phyloP scores from a whole-genome alignment of 1,140 invertebrate genomes.

The Pemphigus obesinymphae region DNA sequence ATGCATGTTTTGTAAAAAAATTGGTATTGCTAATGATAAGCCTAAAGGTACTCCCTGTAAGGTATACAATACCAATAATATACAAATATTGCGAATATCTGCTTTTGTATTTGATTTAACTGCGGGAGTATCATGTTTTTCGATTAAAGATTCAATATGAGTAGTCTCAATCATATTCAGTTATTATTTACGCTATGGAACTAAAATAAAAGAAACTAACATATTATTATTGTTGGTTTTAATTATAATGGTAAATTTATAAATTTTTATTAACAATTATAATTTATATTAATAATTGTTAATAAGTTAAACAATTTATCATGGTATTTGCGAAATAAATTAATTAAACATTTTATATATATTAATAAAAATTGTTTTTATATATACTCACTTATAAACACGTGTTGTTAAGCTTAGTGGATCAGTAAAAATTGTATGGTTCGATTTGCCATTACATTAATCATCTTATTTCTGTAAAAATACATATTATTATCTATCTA shows the following conservation, averaged over 20 bases:
- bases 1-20: constrained; percentile 81
- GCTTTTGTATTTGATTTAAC: constrained; percentile 50
- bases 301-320: no score
- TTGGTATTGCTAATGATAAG: constrained; percentile 85
- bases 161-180: neutral
- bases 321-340: no score
- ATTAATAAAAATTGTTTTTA: no score
- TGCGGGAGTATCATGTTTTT: neutral
- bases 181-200: neutral
- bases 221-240: neutral
- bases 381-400: no score
- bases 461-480: no score
- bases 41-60: constrained; percentile 96
- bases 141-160: neutral
- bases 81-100: constrained; percentile 70
- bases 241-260: neutral
- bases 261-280: neutral
- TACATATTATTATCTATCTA: no score
- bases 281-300: neutral
- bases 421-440: no score
- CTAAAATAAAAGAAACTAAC: neutral
- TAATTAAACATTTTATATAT: no score
- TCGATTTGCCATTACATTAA: no score
- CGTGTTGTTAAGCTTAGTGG: no score
- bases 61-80: constrained; percentile 87